A percentile compares a stretch with the other conserved stretches of the same genome.
Evolutionary conservation across 2,797 vertebrate genomes (phyloP).

Genomic region (Bradypodion ventrale): DNA sequence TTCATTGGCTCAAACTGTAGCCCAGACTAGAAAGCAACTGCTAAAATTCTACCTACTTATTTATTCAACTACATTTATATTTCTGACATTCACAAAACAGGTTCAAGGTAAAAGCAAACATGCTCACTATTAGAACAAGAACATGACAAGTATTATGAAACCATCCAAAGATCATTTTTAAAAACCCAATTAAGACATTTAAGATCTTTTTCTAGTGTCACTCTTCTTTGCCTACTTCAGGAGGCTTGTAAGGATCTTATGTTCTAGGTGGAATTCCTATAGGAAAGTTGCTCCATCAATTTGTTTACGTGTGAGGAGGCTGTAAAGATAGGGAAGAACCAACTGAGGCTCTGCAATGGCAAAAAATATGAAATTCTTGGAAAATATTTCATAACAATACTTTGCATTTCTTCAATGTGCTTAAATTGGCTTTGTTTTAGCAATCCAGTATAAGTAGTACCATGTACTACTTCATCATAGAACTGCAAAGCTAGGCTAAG

Average conservation of each 20-base stretch:
- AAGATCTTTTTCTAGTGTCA: too few species aligned
- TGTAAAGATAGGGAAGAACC: background rate
- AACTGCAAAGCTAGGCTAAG: background rate
- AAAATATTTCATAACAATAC: background rate
- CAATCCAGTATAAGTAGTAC: background rate
- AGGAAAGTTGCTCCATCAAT: too few species aligned
- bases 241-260: too few species aligned
- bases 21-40: background rate
- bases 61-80: background rate
- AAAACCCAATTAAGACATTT: too few species aligned
- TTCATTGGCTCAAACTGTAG: background rate
- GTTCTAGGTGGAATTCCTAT: too few species aligned
- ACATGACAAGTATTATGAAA: background rate
- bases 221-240: too few species aligned
- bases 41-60: background rate
- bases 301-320: background rate
- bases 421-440: background rate
- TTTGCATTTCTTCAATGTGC: background rate
- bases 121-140: background rate
- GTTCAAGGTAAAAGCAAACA: background rate
- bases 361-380: background rate
- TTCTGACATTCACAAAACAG: background rate
- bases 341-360: background rate
- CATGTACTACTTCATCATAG: background rate
- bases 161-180: too few species aligned